These are phyloP conservation scores for Hydrolagus colliei DNA, from an alignment of 2,797 vertebrate genomes.

Conservation along the genomic window DNA sequence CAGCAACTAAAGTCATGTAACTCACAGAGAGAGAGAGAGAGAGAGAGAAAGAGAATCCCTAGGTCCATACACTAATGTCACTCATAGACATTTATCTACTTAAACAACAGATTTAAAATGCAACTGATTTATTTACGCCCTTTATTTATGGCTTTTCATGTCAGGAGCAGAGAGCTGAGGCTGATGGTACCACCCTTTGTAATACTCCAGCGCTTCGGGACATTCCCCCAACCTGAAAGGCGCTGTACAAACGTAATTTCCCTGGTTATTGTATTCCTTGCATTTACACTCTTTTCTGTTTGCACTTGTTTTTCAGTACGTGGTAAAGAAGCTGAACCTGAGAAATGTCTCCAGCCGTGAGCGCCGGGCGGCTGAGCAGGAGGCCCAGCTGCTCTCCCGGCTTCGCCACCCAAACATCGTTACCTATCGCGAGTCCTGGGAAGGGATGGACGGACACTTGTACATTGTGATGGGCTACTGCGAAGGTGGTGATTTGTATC, in stretches of 20 bases:
- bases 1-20: too few relatives aligned
- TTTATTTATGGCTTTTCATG: too few relatives aligned
- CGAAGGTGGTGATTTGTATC: conserved; percentile 94
- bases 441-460: conserved; percentile 78
- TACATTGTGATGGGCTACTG: conserved; percentile 98
- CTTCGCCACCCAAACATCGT: conserved; percentile 93
- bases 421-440: conserved; percentile 92
- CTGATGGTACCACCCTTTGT: background rate
- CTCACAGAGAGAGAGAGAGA: too few relatives aligned
- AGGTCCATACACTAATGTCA: too few relatives aligned
- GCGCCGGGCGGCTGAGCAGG: conserved; percentile 81
- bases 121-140: too few relatives aligned
- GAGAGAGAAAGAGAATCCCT: too few relatives aligned
- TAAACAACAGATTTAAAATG: too few relatives aligned
- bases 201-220: background rate
- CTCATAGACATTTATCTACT: too few relatives aligned
- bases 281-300: background rate
- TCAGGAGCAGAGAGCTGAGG: too few relatives aligned
- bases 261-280: background rate
- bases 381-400: conserved; percentile 84
- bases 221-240: too few relatives aligned
- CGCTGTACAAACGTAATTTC: background rate
- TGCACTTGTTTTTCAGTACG: conserved; percentile 63
- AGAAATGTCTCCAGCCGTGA: conserved; percentile 75
- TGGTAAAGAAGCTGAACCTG: conserved; percentile 90